These are phyloP conservation scores for Yoshiicerus persimilis DNA, from an alignment of 1,140 invertebrate genomes.

Conservation along the genomic window DNA sequence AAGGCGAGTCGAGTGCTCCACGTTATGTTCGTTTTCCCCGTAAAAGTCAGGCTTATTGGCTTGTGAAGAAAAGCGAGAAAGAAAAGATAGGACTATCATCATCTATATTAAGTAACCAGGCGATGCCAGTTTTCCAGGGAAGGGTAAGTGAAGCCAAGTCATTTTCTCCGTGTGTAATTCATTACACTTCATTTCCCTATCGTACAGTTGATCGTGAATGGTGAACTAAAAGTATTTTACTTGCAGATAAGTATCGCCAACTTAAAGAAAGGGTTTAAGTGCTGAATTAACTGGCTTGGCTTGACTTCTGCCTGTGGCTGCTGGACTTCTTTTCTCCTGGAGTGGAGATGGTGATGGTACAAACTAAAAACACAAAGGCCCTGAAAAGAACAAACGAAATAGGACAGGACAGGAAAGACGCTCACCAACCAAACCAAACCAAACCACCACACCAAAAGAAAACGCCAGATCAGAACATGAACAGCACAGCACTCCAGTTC, in stretches of 20 bases:
- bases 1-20: not conserved
- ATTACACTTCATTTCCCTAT: conserved; percentile 20
- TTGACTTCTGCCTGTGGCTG: not conserved
- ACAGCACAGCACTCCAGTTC: no score
- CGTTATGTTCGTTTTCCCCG: not conserved
- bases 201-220: not conserved
- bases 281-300: not conserved
- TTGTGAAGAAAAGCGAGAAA: not conserved
- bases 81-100: not conserved
- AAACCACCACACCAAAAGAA: not conserved
- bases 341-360: no score
- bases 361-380: no score
- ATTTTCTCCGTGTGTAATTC: conserved; percentile 12
- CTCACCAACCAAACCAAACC: not conserved
- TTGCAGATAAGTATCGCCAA: conserved; percentile 8
- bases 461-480: not conserved
- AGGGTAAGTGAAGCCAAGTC: not conserved
- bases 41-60: not conserved
- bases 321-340: not conserved
- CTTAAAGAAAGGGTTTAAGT: not conserved
- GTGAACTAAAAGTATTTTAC: conserved; percentile 15
- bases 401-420: not conserved
- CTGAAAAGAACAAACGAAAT: not conserved
- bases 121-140: not conserved
- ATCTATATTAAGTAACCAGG: not conserved